Percentiles rank a stretch among this genome's conserved stretches.
phyloP scores from a whole-genome alignment of 2,797 vertebrate genomes.

The Malurus leucopterus region DNA sequence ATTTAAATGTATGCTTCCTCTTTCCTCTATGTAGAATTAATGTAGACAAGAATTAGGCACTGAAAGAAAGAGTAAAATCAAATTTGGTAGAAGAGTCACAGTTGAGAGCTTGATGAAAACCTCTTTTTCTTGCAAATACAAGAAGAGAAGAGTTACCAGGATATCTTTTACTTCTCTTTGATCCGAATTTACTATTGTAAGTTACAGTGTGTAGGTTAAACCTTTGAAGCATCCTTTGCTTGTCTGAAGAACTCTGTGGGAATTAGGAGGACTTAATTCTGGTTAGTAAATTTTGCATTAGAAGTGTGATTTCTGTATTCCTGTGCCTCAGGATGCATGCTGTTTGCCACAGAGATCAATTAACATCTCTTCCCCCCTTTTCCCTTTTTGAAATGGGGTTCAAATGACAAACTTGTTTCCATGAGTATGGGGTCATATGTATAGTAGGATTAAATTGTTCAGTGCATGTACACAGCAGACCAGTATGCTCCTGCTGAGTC shows the following conservation, averaged over 20 bases:
- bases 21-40: conserved; percentile 32
- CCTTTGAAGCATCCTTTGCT: background rate
- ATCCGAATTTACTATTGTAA: background rate
- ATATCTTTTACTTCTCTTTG: background rate
- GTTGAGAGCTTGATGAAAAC: background rate
- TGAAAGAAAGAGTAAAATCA: conserved; percentile 23
- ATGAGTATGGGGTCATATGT: background rate
- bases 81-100: background rate
- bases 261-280: background rate
- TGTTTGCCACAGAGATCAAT: background rate
- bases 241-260: background rate
- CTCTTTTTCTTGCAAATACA: background rate
- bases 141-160: background rate
- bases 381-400: background rate
- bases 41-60: background rate
- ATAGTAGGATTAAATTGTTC: background rate
- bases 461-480: background rate
- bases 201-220: background rate
- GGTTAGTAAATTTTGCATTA: background rate
- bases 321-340: background rate
- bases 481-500: background rate
- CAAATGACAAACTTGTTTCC: background rate
- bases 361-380: background rate
- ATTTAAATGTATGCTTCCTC: conserved; percentile 54
- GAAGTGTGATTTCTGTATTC: background rate